phyloP scores from a whole-genome alignment of 2,113 vertebrate genomes.

The Cebidichthys violaceus region DNA sequence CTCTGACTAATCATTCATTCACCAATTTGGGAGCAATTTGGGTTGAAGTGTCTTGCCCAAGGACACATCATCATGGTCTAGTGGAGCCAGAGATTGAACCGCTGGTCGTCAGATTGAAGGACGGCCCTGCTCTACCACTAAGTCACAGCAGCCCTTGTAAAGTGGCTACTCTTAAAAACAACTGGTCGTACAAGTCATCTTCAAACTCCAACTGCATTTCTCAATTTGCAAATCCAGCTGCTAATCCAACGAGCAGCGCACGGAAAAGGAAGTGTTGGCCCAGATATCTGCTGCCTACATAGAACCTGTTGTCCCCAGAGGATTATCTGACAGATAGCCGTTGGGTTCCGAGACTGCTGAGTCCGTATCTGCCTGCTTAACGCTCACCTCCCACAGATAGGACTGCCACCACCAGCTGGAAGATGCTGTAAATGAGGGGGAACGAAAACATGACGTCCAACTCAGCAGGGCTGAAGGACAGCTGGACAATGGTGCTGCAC shows the following conservation, averaged over 20 bases:
- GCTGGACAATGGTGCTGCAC: constrained; percentile 93
- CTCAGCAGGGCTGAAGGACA: constrained; percentile 90
- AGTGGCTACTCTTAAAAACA: background rate
- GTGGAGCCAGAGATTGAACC: too few relatives aligned
- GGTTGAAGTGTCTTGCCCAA: too few relatives aligned
- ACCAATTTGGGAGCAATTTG: too few relatives aligned
- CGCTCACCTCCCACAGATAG: constrained; percentile 85
- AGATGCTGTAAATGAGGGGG: constrained; percentile 96
- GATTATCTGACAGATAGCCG: background rate
- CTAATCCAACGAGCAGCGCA: background rate
- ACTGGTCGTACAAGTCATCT: background rate
- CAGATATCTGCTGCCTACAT: background rate
- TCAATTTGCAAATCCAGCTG: background rate
- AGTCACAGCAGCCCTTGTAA: background rate
- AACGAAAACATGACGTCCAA: constrained; percentile 92
- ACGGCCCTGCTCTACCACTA: too few relatives aligned
- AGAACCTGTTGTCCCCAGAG: background rate
- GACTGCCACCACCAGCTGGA: constrained; percentile 86
- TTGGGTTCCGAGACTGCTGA: background rate
- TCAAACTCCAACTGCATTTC: background rate
- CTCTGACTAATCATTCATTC: too few relatives aligned
- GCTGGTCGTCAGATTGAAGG: too few relatives aligned
- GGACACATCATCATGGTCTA: too few relatives aligned
- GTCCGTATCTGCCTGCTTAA: background rate
- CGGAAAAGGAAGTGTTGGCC: background rate